Conservation (phyloP, 2,113 vertebrate genomes). For the Rattus rattus region DNA sequence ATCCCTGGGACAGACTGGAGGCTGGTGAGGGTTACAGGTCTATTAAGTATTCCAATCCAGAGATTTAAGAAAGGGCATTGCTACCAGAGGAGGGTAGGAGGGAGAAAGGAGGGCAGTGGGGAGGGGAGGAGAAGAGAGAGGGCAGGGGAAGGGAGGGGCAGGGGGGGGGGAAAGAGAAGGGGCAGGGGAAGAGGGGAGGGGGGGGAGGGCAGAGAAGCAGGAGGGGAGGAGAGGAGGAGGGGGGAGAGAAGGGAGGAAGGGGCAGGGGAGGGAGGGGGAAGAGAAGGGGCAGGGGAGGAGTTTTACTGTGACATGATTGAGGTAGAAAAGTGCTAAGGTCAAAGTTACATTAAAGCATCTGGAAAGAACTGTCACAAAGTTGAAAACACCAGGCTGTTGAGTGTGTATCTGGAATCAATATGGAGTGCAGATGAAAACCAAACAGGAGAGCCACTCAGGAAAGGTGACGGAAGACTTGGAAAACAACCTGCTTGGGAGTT, state of each 20-base stretch:
- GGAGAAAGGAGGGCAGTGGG: too few relatives aligned
- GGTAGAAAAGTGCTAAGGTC: not conserved
- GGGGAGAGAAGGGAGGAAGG: not conserved
- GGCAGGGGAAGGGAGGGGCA: fast-evolving
- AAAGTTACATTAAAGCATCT: not conserved
- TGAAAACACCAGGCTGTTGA: not conserved
- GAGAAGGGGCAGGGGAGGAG: not conserved
- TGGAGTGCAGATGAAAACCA: not conserved
- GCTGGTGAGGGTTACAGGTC: not conserved
- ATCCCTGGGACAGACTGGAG: not conserved
- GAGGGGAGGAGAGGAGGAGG: not conserved
- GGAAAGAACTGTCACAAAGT: not conserved
- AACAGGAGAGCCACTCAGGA: not conserved
- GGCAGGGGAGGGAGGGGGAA: too few relatives aligned
- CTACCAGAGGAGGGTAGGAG: not conserved
- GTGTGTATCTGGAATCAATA: not conserved
- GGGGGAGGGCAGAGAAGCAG: too few relatives aligned
- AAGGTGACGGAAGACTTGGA: not conserved
- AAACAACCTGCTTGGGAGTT: not conserved
- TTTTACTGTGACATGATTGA: not conserved
- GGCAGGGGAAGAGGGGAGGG: not conserved
- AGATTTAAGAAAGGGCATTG: not conserved
- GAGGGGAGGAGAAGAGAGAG: fast-evolving
- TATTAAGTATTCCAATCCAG: not conserved
- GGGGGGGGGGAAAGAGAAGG: not conserved